Conservation (phyloP, 2,113 vertebrate genomes). For the Ancistrus triradiatus region DNA sequence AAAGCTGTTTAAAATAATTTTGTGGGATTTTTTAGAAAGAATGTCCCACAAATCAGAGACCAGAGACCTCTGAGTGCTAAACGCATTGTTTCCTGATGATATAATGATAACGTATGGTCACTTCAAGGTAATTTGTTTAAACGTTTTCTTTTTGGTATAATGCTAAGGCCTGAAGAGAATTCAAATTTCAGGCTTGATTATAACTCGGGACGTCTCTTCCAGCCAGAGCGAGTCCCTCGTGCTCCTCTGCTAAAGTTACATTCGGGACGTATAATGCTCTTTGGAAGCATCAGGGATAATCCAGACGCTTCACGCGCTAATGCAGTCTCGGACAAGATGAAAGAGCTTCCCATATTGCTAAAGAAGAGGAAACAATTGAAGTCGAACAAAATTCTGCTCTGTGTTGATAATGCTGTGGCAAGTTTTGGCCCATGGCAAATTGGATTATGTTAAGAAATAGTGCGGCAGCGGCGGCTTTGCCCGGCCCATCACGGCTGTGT, state of each 20-base stretch:
- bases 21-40: no score
- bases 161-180: no score
- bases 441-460: constrained; percentile 62
- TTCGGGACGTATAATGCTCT: constrained; percentile 36
- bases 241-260: constrained; percentile 27
- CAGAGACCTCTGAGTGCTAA: no score
- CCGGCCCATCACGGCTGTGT: constrained; percentile 40
- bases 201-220: background rate
- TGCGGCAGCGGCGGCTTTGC: constrained; percentile 51
- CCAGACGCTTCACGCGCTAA: constrained; percentile 51
- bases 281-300: constrained; percentile 53
- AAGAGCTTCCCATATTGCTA: constrained; percentile 46
- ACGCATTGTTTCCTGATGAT: no score
- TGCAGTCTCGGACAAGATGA: constrained; percentile 52
- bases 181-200: background rate
- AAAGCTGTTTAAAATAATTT: no score
- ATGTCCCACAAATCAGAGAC: no score
- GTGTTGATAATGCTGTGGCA: constrained; percentile 50
- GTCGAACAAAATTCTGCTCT: constrained; percentile 51
- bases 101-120: no score
- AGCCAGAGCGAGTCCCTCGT: no score
- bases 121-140: no score
- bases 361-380: constrained; percentile 46
- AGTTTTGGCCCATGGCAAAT: constrained; percentile 54
- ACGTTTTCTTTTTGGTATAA: no score